Percentiles rank a stretch among this genome's conserved stretches.
Evolutionary conservation across 2,888 invertebrate genomes (phyloP).

Genomic region (Abscondita cerata): DNA sequence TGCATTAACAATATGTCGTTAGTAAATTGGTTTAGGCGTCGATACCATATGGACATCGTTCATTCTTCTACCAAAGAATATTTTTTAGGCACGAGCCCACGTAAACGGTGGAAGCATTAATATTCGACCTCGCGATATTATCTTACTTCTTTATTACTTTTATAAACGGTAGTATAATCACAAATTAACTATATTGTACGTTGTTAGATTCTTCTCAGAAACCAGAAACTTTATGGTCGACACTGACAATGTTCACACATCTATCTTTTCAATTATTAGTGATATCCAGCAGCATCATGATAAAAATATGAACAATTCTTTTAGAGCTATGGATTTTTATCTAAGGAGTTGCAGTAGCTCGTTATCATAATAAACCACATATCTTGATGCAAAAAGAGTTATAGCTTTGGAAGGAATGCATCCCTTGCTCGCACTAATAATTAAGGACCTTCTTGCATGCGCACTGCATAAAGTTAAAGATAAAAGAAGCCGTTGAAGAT

Average conservation of each 20-base stretch:
- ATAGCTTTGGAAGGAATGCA: slow-evolving; percentile 6
- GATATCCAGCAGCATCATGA: slow-evolving; percentile 13
- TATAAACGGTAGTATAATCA: too few relatives aligned
- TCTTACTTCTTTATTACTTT: too few relatives aligned
- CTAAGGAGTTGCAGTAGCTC: slow-evolving; percentile 25
- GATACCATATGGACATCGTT: too few relatives aligned
- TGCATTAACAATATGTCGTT: too few relatives aligned
- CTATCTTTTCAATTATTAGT: slow-evolving; percentile 29
- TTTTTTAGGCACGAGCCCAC: too few relatives aligned
- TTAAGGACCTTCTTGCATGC: too few relatives aligned
- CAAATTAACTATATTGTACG: too few relatives aligned
- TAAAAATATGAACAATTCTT: slow-evolving; percentile 23
- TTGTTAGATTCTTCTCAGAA: not conserved
- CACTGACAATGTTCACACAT: slow-evolving; percentile 24
- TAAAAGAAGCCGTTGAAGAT: slow-evolving; percentile 11
- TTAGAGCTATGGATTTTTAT: not conserved
- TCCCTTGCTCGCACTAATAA: too few relatives aligned
- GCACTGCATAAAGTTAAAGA: not conserved
- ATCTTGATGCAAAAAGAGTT: slow-evolving; percentile 24
- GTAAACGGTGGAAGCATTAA: too few relatives aligned
- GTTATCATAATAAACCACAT: slow-evolving; percentile 30
- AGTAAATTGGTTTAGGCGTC: too few relatives aligned
- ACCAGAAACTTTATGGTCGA: slow-evolving; percentile 12
- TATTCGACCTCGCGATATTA: too few relatives aligned
- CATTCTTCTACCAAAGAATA: too few relatives aligned